These are phyloP conservation scores for Stenotaenia linearis DNA, from an alignment of 2,888 invertebrate genomes.

Conservation along the genomic window DNA sequence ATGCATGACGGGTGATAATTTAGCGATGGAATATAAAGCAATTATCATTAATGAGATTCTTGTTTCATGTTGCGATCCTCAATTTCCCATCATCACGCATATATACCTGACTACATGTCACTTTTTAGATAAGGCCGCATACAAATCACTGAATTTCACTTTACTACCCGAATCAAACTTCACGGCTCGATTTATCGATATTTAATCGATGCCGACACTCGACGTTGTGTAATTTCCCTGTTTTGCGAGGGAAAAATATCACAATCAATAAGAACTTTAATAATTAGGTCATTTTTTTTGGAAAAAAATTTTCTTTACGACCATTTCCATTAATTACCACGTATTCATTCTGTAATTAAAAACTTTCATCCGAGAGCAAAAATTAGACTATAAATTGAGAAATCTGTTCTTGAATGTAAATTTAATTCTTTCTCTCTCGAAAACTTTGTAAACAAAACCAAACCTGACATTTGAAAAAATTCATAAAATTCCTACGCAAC, in stretches of 20 bases:
- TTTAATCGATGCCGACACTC: no score
- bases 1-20: constrained; percentile 1
- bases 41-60: constrained; percentile 19
- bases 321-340: neutral
- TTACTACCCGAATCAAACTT: no score
- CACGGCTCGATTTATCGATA: no score
- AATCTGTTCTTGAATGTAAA: no score
- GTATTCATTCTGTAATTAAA: neutral
- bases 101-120: neutral
- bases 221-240: no score
- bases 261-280: neutral
- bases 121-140: neutral
- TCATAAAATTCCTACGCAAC: no score
- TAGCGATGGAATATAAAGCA: constrained; percentile 9
- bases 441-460: no score
- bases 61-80: neutral
- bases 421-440: no score
- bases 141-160: no score
- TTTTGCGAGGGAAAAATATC: no score
- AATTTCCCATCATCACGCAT: constrained; percentile 8
- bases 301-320: neutral
- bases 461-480: no score
- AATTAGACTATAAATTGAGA: neutral
- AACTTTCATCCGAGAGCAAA: neutral
- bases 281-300: neutral